These are phyloP conservation scores for Rostrhamus sociabilis DNA, from an alignment of 2,797 vertebrate species.

Conservation along the genomic window DNA sequence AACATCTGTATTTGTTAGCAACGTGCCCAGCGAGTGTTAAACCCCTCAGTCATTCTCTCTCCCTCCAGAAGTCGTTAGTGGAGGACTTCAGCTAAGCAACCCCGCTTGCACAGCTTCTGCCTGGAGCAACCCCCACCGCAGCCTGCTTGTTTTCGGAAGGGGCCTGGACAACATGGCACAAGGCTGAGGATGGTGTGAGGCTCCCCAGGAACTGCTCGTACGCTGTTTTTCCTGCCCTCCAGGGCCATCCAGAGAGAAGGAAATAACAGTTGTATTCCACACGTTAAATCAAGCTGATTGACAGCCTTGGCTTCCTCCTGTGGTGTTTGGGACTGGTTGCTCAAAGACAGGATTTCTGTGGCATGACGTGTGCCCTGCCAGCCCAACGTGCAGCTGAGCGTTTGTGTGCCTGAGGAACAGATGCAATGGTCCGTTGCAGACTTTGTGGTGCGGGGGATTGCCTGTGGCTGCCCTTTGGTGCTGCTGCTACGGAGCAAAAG, in stretches of 20 bases:
- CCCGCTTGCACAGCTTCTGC: not conserved
- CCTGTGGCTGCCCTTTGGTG: not conserved
- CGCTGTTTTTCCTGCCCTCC: not conserved
- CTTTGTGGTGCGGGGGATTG: not conserved
- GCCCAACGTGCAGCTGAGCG: fast-evolving
- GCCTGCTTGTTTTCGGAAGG: not conserved
- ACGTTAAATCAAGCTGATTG: not conserved
- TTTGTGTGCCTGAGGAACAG: not conserved
- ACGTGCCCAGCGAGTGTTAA: not conserved
- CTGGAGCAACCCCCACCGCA: not conserved
- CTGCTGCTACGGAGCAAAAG: not conserved
- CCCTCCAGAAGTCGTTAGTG: not conserved
- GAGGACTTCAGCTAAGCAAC: not conserved
- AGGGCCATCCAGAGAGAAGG: not conserved
- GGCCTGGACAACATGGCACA: not conserved
- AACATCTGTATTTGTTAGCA: not conserved
- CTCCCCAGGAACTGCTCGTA: not conserved
- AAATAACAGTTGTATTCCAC: not conserved
- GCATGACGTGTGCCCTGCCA: not conserved
- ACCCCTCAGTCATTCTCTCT: not conserved
- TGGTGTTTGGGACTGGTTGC: not conserved
- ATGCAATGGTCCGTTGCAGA: not conserved
- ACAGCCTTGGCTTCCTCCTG: not conserved
- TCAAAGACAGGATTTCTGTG: not conserved
- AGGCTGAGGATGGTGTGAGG: not conserved